Conservation (phyloP, 2,888 invertebrate genomes). For the Phengaris alcon region DNA sequence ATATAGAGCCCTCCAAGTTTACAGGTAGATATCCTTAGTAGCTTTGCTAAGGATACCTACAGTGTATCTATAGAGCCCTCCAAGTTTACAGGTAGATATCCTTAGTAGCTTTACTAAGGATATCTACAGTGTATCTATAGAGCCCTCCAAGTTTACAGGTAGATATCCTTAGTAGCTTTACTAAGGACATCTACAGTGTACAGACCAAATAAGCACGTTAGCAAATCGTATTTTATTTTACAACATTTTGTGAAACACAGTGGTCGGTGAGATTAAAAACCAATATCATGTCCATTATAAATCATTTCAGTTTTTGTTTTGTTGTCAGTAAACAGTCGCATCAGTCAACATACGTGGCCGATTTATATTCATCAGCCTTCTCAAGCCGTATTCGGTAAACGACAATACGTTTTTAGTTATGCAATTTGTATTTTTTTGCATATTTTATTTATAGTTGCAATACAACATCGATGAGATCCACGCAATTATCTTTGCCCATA, state of each 20-base stretch:
- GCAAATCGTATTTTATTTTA: neutral
- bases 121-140: too few species aligned
- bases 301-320: neutral
- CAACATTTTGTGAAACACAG: neutral
- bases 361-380: constrained; percentile 61
- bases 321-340: constrained; percentile 29
- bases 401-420: constrained; percentile 45
- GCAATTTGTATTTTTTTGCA: constrained; percentile 34
- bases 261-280: neutral
- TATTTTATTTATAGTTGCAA: too few species aligned
- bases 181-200: too few species aligned
- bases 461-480: constrained; percentile 34
- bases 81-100: too few species aligned
- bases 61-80: too few species aligned
- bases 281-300: neutral
- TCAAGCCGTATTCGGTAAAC: constrained; percentile 48
- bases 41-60: too few species aligned
- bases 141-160: too few species aligned
- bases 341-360: constrained; percentile 52
- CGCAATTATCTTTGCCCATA: neutral
- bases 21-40: too few species aligned
- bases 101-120: too few species aligned
- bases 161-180: too few species aligned
- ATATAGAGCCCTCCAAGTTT: too few species aligned
- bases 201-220: neutral